Conservation (phyloP, 92 coral and sea anemone genomes). For the Epizoanthus stellaris region DNA sequence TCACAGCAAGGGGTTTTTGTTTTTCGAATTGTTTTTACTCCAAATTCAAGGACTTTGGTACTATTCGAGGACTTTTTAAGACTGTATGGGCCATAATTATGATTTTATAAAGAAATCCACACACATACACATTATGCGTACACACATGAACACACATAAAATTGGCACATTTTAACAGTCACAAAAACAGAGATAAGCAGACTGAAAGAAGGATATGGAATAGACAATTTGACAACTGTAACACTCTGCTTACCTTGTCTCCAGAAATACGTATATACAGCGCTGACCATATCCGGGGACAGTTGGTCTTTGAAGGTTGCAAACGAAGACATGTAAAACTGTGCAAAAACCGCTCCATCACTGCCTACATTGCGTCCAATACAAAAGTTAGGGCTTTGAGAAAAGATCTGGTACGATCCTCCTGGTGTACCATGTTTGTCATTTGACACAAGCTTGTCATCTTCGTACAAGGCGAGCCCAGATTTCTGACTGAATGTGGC, state of each 20-base stretch:
- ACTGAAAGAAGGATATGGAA: neutral
- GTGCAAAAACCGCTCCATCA: slow-evolving; percentile 54
- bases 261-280: slow-evolving; percentile 85
- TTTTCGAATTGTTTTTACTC: no score
- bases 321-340: slow-evolving; percentile 76
- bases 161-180: neutral
- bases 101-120: no score
- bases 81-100: no score
- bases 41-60: no score
- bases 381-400: slow-evolving; percentile 67
- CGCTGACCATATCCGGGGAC: slow-evolving; percentile 65
- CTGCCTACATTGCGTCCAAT: slow-evolving; percentile 82
- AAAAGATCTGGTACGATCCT: slow-evolving; percentile 48
- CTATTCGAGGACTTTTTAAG: no score
- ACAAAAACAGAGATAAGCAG: neutral
- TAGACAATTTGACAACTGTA: neutral
- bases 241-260: slow-evolving; percentile 72
- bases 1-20: no score
- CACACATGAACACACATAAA: no score
- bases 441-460: slow-evolving; percentile 56
- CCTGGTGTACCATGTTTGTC: slow-evolving; percentile 60
- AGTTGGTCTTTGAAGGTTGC: slow-evolving; percentile 75
- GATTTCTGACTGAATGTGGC: slow-evolving; percentile 81
- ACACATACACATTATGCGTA: no score
- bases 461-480: slow-evolving; percentile 77